Percentiles rank a stretch among this genome's conserved stretches.
phyloP scores from a whole-genome alignment of 2,888 invertebrate species.

The Cylloceria caligata region DNA sequence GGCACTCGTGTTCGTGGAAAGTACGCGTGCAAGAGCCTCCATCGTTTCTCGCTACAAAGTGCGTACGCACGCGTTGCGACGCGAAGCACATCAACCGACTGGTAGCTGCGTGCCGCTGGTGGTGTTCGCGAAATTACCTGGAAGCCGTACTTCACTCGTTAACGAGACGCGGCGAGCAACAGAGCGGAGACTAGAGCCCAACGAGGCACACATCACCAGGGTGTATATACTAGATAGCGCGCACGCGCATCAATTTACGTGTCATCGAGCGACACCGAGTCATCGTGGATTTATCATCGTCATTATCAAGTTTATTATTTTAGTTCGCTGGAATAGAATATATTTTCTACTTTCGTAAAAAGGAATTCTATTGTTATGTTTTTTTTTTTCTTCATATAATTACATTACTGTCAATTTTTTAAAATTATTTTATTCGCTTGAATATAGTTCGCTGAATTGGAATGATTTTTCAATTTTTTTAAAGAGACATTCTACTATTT shows the following conservation, averaged over 20 bases:
- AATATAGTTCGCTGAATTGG: too few species aligned
- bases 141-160: slow-evolving; percentile 70
- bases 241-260: slow-evolving; percentile 69
- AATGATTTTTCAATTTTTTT: too few species aligned
- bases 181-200: slow-evolving; percentile 44
- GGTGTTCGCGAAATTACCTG: slow-evolving; percentile 67
- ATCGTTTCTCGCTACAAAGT: slow-evolving; percentile 19
- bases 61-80: slow-evolving; percentile 23
- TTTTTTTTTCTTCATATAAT: neutral
- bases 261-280: slow-evolving; percentile 65
- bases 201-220: slow-evolving; percentile 11
- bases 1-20: slow-evolving; percentile 18
- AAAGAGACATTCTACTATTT: too few species aligned
- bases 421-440: too few species aligned
- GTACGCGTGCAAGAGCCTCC: neutral
- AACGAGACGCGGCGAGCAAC: slow-evolving; percentile 66
- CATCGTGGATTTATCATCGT: slow-evolving; percentile 67
- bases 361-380: too few species aligned
- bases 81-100: neutral
- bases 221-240: slow-evolving; percentile 51
- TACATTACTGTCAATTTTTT: neutral
- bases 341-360: neutral
- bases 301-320: slow-evolving; percentile 64
- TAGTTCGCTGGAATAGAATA: slow-evolving; percentile 17
- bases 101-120: neutral